Base-by-base conservation (phyloP, 2,888 invertebrate species). In the Matsumyia berberina region DNA sequence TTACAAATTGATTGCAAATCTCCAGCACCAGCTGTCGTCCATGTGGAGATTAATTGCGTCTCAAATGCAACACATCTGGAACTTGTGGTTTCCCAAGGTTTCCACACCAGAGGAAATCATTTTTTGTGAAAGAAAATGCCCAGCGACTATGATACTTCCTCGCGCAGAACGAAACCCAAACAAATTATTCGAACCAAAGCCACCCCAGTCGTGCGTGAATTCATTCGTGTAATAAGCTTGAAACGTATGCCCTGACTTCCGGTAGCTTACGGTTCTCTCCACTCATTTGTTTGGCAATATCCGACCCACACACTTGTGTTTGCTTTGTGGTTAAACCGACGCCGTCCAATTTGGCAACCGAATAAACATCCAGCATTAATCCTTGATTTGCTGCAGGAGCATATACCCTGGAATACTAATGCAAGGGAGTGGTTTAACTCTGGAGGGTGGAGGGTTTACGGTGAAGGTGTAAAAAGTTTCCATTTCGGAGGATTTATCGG, bases 351-450 rank as follows among this genome's bases (percentile, higher is more conserved):
- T 64, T 57, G 9, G 24, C 29, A 58, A 66, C 19, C 37, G 60
- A 74, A 80, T 62, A 64, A 73, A 73, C 55, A 44, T 53, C 62
- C 35, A 44, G 11, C 9, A 73, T 46, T 73, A 53, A 62, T 73
- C 35, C 29, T 17, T 42, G 29, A 51, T 42, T 49, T 72, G 37
- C 12, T 24, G 46, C 53, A 24, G 11, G 11, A 46, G 31, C 46
- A 49, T 39, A 57, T 46, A 37, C 55, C 35, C 33, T 8, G 42
- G 29, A 42, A 60, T 31, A 37, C 37, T n/a, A 37, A 39, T 37
- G 15, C 29, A 15, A 24, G 17, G 11, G 11, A 9, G 17, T 7
- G 9, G 31, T 24, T 5, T 11, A 57, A 35, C 15, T 11, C 35
- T 24, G 11, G 35, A 9, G 5, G 31, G 1, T 24, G 8, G 11